Evolutionary conservation across 1,140 invertebrate genomes (phyloP), one percentile per base, ranked within the genome.

Genomic region (Drosophila lacteicornis): DNA sequence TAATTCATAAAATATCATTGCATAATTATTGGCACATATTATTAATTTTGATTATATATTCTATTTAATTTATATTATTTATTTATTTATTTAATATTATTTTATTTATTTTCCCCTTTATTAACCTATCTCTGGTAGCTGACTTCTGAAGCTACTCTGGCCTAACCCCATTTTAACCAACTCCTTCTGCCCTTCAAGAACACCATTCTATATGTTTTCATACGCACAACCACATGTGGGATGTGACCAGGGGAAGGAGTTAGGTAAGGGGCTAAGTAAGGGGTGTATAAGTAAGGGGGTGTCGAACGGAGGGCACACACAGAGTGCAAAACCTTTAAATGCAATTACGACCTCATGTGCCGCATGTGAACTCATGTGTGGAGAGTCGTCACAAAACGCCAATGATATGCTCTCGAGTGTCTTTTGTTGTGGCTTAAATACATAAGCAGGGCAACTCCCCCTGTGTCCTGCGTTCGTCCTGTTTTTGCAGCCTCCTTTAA

Each of bases 401-500:
- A 88, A 88, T 88, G 84, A 88, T 88, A 88, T 75, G 84, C 65
- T 56, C 47, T 81, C 50, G 74, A 90, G 81, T 88, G 70, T 88
- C 84, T 79, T 88, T 88, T 88, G 84, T 88, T 88, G 85, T 84
- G 81, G 70, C 66, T 90, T 60, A 75, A 90, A 90, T 81, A 61
- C 67, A 65, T 55, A 63, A 79, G 33, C 55, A 79, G 65, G 75
- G 75, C 36, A 57, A 78, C 75, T 68, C 36, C 50, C 67, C 13
- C 22, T 38, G 17, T 50, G 36, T 49, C 19, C 51, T 46, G 15
- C 15, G 15, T 42, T 42, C 40, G 13, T 38, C 46, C 56, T 58
- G 17, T 45, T 67, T 40, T 22, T 9, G 22, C 56, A 68, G 66
- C 58, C 25, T 62, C 36, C 42, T 55, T 22, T 47, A 40, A 53